Conservation (phyloP, 2,113 vertebrate species). For the Pygoscelis antarcticus region DNA sequence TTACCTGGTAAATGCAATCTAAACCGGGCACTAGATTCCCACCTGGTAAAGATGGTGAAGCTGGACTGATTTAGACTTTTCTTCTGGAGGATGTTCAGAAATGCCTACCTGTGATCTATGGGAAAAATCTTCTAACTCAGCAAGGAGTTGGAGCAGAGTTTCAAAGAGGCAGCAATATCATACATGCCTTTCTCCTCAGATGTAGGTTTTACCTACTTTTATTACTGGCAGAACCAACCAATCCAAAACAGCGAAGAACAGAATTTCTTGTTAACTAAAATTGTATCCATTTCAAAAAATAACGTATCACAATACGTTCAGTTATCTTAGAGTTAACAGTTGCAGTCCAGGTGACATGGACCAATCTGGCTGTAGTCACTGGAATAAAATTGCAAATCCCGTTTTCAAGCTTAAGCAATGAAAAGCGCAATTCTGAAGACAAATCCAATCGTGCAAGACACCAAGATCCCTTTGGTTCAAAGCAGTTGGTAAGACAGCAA, state of each 20-base stretch:
- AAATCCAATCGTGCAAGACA: background rate
- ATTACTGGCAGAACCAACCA: background rate
- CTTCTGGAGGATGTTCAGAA: background rate
- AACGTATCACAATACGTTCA: background rate
- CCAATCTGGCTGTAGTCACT: background rate
- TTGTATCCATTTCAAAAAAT: fast-evolving
- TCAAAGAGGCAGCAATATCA: background rate
- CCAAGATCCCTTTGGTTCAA: too few relatives aligned
- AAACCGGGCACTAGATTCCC: fast-evolving
- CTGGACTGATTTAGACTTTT: background rate
- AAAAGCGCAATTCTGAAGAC: background rate
- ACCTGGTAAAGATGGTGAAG: background rate
- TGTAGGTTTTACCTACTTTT: background rate
- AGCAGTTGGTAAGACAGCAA: background rate
- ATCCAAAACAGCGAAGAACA: fast-evolving
- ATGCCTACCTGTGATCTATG: background rate
- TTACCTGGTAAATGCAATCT: background rate
- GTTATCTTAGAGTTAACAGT: background rate
- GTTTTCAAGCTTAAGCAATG: background rate
- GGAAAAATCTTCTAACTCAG: background rate
- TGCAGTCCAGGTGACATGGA: background rate
- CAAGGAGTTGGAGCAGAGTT: background rate
- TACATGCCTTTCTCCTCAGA: too few relatives aligned
- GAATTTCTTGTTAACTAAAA: background rate
- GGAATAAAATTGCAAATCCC: background rate